These are phyloP conservation scores for Bombus confusus DNA, from an alignment of 1,140 invertebrate genomes.

Conservation along the genomic window DNA sequence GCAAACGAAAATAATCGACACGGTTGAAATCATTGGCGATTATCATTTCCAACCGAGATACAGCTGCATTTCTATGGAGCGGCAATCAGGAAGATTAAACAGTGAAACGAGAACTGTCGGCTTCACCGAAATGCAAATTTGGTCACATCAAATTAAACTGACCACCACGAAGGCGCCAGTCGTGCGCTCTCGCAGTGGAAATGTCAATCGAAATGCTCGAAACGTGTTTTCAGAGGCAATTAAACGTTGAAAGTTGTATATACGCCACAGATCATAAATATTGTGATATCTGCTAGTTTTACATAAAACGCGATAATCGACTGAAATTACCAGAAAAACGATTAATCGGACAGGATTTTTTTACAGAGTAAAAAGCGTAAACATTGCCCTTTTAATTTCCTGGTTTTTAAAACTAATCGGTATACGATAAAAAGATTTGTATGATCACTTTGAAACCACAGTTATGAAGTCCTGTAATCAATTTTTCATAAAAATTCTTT, in stretches of 20 bases:
- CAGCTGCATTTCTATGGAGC: conserved; percentile 33
- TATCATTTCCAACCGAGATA: conserved; percentile 16
- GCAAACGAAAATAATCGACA: conserved; percentile 14
- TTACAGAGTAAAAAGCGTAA: too few species aligned
- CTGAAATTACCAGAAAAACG: too few species aligned
- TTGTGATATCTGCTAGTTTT: too few species aligned
- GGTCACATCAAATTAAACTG: conserved; percentile 57
- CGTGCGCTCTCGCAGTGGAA: conserved; percentile 28
- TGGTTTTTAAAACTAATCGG: too few species aligned
- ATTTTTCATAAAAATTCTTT: too few species aligned
- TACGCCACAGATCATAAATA: too few species aligned
- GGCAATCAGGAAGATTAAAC: conserved; percentile 41
- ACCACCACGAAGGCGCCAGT: conserved; percentile 54
- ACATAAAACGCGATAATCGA: too few species aligned
- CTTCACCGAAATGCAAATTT: conserved; percentile 61
- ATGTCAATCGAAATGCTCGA: conserved; percentile 43
- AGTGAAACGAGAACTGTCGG: conserved; percentile 27
- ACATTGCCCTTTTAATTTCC: too few species aligned
- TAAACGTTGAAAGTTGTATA: conserved; percentile 3
- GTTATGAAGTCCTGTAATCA: too few species aligned
- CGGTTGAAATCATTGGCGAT: conserved; percentile 31
- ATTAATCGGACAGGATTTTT: too few species aligned
- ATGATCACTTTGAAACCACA: too few species aligned
- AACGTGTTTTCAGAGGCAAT: conserved; percentile 38
- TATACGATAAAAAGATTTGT: too few species aligned